Conservation (phyloP, 2,797 vertebrate genomes). For the Chiroxiphia lanceolata region DNA sequence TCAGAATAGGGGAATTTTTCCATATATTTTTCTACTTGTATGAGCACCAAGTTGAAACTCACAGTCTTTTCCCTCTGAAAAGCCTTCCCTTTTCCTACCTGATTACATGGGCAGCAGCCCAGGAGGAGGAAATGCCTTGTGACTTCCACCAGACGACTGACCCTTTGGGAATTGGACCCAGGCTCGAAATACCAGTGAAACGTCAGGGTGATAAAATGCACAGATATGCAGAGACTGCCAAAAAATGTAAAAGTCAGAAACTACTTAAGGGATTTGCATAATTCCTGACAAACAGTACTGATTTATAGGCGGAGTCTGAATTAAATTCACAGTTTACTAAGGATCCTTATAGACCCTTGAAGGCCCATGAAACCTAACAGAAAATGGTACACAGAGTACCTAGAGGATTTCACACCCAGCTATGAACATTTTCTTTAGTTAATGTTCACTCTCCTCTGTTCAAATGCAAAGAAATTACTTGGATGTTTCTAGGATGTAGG, state of each 20-base stretch:
- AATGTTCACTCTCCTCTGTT: background rate
- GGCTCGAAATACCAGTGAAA: background rate
- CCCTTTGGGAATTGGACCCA: background rate
- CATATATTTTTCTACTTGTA: background rate
- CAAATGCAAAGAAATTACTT: background rate
- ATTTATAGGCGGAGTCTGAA: background rate
- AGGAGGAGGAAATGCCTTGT: constrained; percentile 27
- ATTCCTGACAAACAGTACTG: background rate
- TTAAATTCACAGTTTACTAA: background rate
- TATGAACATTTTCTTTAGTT: background rate
- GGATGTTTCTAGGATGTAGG: background rate
- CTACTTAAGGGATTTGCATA: constrained; percentile 26
- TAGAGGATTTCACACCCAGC: background rate
- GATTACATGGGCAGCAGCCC: background rate
- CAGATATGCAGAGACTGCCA: background rate
- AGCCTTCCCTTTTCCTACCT: background rate
- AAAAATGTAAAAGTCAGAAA: constrained; percentile 5
- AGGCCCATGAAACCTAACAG: background rate
- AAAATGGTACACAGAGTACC: background rate
- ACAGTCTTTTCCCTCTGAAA: background rate
- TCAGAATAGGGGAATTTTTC: background rate
- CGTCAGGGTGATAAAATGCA: background rate
- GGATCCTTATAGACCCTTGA: background rate
- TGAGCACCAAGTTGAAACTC: background rate
- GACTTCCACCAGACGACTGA: background rate